These are phyloP conservation scores for Planiliza haematocheilus DNA, from an alignment of 2,113 vertebrate genomes.

Conservation along the genomic window DNA sequence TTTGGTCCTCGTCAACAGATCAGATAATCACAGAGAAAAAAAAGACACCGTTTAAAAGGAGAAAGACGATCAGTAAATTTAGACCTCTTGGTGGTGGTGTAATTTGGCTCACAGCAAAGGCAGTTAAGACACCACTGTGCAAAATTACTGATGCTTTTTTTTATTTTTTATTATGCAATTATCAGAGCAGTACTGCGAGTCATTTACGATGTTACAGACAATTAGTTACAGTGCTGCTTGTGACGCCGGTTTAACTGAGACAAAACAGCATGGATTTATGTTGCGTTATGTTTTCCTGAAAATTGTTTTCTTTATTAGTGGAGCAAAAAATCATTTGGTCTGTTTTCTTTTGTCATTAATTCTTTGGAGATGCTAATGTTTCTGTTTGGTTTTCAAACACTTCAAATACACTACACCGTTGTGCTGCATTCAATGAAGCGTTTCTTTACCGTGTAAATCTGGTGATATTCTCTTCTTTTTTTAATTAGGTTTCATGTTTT, in stretches of 20 bases:
- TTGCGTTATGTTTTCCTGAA: constrained; percentile 34
- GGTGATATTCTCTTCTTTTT: not conserved
- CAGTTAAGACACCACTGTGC: constrained; percentile 20
- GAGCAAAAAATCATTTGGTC: constrained; percentile 25
- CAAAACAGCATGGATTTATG: constrained; percentile 50
- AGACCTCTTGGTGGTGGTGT: constrained; percentile 29
- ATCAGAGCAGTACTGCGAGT: constrained; percentile 34
- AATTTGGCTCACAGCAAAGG: constrained; percentile 28
- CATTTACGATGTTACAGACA: constrained; percentile 9
- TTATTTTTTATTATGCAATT: constrained; percentile 21
- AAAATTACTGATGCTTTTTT: constrained; percentile 23
- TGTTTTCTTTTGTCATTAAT: constrained; percentile 10
- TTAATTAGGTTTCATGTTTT: not conserved
- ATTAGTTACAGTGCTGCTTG: constrained; percentile 9
- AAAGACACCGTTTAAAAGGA: constrained; percentile 35
- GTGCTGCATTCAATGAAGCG: constrained; percentile 26
- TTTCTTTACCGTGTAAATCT: constrained; percentile 19
- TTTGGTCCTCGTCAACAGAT: constrained; percentile 22
- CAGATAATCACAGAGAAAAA: constrained; percentile 15
- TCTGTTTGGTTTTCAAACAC: constrained; percentile 42
- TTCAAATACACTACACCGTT: constrained; percentile 32
- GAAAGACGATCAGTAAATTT: constrained; percentile 15
- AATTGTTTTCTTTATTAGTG: constrained; percentile 25
- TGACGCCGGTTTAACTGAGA: constrained; percentile 30
- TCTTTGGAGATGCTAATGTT: constrained; percentile 25